phyloP scores from a whole-genome alignment of 2,888 invertebrate species.

The Gnatocerus cornutus region DNA sequence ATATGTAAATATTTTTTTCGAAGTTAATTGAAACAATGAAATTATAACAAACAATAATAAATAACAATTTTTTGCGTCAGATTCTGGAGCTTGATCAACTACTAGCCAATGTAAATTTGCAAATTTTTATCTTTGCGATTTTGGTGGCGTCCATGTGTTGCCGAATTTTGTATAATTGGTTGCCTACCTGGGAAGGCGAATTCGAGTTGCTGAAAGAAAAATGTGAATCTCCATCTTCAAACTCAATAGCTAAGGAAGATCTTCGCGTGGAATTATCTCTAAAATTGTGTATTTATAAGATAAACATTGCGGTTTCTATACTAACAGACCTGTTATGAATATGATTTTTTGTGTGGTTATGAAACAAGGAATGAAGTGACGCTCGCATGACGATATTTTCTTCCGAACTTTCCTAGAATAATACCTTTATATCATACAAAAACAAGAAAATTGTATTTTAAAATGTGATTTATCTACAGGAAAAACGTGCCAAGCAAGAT shows the following conservation, averaged over 20 bases:
- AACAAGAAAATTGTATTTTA: constrained; percentile 41
- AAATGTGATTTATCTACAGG: constrained; percentile 28
- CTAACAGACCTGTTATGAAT: constrained; percentile 50
- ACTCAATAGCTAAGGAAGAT: constrained; percentile 71
- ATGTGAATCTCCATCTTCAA: constrained; percentile 83
- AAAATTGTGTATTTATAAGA: constrained; percentile 51
- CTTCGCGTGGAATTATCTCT: constrained; percentile 73
- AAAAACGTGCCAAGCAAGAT: constrained; percentile 50
- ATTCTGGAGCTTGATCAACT: no score
- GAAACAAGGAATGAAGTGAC: constrained; percentile 65
- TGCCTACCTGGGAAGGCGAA: constrained; percentile 77
- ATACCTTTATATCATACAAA: constrained; percentile 47
- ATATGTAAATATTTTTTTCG: no score
- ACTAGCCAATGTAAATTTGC: no score
- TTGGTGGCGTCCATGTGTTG: no score
- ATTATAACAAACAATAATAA: no score
- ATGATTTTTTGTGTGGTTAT: constrained; percentile 63
- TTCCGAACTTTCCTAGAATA: constrained; percentile 62
- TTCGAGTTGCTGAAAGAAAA: constrained; percentile 86
- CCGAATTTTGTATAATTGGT: background rate
- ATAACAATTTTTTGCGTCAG: no score
- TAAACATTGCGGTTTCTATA: background rate
- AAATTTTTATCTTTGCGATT: no score
- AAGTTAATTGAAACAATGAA: no score
- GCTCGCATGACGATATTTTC: constrained; percentile 63